Evolutionary conservation across 2,797 vertebrate species (phyloP).

Genomic region (Bufotes viridis): DNA sequence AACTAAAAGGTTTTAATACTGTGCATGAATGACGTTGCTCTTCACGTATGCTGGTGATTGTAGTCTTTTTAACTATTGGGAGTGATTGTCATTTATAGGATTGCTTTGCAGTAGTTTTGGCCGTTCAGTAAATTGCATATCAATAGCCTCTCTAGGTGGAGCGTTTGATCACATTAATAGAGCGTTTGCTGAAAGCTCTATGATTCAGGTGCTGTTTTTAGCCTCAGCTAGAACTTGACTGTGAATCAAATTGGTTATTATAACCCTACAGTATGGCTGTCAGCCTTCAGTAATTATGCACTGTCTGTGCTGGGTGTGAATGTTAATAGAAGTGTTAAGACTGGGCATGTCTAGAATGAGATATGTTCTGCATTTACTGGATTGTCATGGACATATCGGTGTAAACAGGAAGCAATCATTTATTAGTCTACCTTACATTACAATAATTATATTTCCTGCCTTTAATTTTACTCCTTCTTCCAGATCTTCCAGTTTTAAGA

Average conservation of each 20-base stretch:
- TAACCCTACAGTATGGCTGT: background rate
- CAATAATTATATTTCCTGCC: background rate
- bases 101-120: background rate
- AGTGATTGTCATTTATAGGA: background rate
- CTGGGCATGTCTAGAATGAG: constrained; percentile 40
- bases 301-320: constrained; percentile 40
- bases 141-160: constrained; percentile 1
- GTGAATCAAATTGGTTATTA: constrained; percentile 8
- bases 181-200: background rate
- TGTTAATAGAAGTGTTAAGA: constrained; percentile 27
- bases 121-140: background rate
- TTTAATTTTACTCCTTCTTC: background rate
- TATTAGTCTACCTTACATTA: background rate
- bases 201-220: constrained; percentile 4
- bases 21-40: no score
- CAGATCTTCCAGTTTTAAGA: background rate
- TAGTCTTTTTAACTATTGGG: no score
- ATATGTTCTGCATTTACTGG: constrained; percentile 31
- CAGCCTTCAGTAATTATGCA: constrained; percentile 16
- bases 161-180: background rate
- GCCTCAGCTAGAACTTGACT: background rate
- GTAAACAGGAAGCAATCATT: constrained; percentile 28
- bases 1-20: no score
- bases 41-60: background rate
- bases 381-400: constrained; percentile 17